Conservation (phyloP, 2,888 invertebrate genomes). For the Druceiella hillmani region DNA sequence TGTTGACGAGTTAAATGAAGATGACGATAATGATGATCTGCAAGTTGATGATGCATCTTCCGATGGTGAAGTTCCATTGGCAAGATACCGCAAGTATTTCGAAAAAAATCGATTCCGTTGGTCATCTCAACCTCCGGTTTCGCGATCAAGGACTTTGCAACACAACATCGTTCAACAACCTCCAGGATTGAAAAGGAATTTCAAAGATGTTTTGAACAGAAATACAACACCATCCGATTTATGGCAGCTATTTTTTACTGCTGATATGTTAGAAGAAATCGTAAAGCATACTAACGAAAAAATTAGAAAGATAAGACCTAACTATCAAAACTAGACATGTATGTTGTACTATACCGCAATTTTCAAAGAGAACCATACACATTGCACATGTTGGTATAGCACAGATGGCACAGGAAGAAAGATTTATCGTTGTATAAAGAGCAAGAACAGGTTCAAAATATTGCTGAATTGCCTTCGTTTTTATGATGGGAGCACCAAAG, state of each 20-base stretch:
- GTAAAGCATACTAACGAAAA: conserved; percentile 15
- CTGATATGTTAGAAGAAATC: conserved; percentile 10
- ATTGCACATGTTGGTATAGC: too few relatives aligned
- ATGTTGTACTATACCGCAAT: conserved; percentile 16
- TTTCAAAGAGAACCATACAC: conserved; percentile 16
- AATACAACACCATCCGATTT: conserved; percentile 5
- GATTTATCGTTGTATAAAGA: conserved; percentile 10
- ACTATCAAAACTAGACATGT: conserved; percentile 12
- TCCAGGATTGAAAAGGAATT: too few relatives aligned
- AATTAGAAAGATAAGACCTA: too few relatives aligned
- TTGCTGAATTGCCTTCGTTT: conserved; percentile 19
- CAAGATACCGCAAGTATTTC: too few relatives aligned
- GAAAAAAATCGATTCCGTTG: too few relatives aligned
- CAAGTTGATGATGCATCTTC: too few relatives aligned
- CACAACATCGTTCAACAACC: conserved; percentile 13
- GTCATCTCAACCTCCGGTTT: too few relatives aligned
- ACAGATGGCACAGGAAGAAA: conserved; percentile 19
- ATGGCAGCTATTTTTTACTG: conserved; percentile 9
- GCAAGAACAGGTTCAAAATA: conserved; percentile 6
- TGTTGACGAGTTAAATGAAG: too few relatives aligned
- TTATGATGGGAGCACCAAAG: conserved; percentile 20
- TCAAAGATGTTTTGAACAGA: conserved; percentile 5
- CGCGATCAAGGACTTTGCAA: conserved; percentile 13
- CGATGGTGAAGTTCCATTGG: too few relatives aligned
- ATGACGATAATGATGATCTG: too few relatives aligned